A percentile compares a stretch with the other conserved stretches of the same genome.
Conservation (phyloP, 2,888 invertebrate genomes). For the Sarcophaga carnaria region DNA sequence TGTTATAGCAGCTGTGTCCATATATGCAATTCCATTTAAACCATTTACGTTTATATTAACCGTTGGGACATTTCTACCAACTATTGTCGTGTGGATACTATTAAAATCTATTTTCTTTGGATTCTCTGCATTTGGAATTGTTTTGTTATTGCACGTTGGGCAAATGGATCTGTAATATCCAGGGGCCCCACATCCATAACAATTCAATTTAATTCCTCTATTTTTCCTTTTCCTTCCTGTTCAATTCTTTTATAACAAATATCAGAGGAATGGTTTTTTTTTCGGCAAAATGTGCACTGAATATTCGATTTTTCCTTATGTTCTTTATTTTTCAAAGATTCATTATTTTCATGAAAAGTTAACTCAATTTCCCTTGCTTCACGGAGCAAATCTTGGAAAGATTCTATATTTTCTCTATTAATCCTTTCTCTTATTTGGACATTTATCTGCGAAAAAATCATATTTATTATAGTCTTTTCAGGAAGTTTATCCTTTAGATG, state of each 20-base stretch:
- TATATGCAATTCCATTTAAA: conserved; percentile 48
- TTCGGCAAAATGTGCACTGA: conserved; percentile 11
- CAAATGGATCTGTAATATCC: conserved; percentile 43
- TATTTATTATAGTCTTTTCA: conserved; percentile 22
- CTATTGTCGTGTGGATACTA: conserved; percentile 33
- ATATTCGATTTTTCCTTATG: too few species aligned
- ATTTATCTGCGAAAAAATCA: conserved; percentile 21
- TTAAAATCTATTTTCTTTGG: conserved; percentile 38
- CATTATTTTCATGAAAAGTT: background rate
- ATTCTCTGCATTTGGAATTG: background rate
- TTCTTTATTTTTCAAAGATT: too few species aligned
- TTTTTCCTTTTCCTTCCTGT: conserved; percentile 26
- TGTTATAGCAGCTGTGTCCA: conserved; percentile 65
- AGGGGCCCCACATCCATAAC: conserved; percentile 38
- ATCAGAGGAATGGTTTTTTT: conserved; percentile 5
- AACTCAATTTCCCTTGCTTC: conserved; percentile 14
- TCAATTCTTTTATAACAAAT: conserved; percentile 32
- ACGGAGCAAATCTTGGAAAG: conserved; percentile 1
- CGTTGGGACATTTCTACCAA: conserved; percentile 49
- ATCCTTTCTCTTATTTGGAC: conserved; percentile 4
- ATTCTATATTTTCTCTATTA: background rate
- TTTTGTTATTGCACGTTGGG: conserved; percentile 28
- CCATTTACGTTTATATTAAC: conserved; percentile 48
- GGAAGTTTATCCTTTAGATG: background rate
- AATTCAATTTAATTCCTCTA: conserved; percentile 20